A percentile compares a stretch with the other conserved stretches of the same genome.
Conservation (phyloP, 2,888 invertebrate genomes). For the Corbicula japonica region DNA sequence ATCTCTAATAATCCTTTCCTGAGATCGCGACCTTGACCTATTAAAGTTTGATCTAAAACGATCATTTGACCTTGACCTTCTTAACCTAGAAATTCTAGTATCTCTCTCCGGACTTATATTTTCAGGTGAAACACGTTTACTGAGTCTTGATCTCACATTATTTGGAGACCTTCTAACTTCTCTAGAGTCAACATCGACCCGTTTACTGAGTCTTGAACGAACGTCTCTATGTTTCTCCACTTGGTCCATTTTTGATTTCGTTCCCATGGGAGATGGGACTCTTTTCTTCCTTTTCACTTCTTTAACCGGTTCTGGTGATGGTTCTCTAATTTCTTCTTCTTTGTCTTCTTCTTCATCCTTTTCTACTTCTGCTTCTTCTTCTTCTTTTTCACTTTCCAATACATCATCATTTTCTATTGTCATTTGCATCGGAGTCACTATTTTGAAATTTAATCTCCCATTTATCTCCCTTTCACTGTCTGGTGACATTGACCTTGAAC, state of each 20-base stretch:
- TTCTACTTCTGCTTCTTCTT: constrained; percentile 20
- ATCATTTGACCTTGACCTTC: constrained; percentile 46
- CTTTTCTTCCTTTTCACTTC: constrained; percentile 28
- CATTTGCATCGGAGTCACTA: constrained; percentile 61
- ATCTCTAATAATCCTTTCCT: constrained; percentile 19
- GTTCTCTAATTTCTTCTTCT: not conserved
- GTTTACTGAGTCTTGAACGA: constrained; percentile 42
- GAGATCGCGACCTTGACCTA: constrained; percentile 42
- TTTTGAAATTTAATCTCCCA: constrained; percentile 23
- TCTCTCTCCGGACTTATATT: constrained; percentile 38
- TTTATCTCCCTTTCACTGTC: constrained; percentile 12
- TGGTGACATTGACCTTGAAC: constrained; percentile 49
- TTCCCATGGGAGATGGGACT: constrained; percentile 31
- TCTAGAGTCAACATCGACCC: constrained; percentile 8
- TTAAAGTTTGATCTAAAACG: constrained; percentile 24
- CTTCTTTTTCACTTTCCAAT: constrained; percentile 32
- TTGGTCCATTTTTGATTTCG: constrained; percentile 55
- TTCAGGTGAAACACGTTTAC: constrained; percentile 49
- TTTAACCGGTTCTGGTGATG: constrained; percentile 15
- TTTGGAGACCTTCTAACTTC: constrained; percentile 32
- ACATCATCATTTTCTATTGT: constrained; percentile 56
- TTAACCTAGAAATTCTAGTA: constrained; percentile 24
- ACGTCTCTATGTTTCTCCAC: constrained; percentile 38
- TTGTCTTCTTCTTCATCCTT: not conserved
- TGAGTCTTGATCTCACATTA: constrained; percentile 57